Evolutionary conservation across 2,888 invertebrate species (phyloP).

Genomic region (Alentia gelatinosa): DNA sequence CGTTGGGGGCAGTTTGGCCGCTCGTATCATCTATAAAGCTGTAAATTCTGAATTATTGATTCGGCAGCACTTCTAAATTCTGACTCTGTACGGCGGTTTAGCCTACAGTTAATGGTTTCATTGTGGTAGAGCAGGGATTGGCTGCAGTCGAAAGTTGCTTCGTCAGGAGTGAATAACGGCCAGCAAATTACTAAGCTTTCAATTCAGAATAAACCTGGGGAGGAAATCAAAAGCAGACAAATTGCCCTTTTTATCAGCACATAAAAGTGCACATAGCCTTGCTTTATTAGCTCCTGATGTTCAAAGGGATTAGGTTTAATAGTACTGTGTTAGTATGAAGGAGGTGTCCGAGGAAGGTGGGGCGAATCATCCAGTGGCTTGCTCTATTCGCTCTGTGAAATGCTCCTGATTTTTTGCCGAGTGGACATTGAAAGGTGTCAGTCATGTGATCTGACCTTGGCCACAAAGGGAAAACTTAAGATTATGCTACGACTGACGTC

Average conservation of each 20-base stretch:
- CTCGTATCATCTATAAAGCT: neutral
- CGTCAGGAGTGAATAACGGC: neutral
- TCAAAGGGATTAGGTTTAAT: neutral
- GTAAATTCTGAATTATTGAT: slow-evolving; percentile 5
- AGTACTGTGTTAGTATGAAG: neutral
- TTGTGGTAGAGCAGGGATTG: neutral
- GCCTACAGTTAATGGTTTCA: neutral
- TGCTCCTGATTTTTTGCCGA: neutral
- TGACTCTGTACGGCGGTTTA: neutral
- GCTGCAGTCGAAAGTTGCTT: neutral
- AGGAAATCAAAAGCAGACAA: neutral
- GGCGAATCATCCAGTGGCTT: neutral
- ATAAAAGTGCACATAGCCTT: neutral
- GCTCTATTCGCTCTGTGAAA: neutral
- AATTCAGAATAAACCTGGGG: neutral
- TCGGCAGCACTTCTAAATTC: neutral
- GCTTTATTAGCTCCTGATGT: neutral
- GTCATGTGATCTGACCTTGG: too few species aligned
- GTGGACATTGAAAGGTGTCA: neutral
- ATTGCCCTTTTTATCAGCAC: neutral
- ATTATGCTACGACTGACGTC: too few species aligned
- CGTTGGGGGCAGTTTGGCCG: neutral
- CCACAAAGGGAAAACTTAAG: too few species aligned
- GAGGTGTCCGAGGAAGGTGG: neutral
- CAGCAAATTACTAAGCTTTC: neutral